Conservation (phyloP, 2,797 vertebrate genomes). For the Bradypodion ventrale region DNA sequence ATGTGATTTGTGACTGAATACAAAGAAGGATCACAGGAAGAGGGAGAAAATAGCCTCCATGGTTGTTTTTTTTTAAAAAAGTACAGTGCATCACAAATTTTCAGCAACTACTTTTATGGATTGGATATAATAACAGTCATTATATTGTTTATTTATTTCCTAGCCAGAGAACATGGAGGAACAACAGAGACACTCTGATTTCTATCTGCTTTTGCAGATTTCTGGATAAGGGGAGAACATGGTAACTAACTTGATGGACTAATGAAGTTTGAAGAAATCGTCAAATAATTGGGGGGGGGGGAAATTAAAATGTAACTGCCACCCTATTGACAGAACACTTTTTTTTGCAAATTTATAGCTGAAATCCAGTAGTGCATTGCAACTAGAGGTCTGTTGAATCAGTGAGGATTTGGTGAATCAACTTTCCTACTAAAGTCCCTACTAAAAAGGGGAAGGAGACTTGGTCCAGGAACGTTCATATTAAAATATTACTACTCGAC, state of each 20-base stretch:
- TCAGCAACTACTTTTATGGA: neutral
- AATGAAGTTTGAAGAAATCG: neutral
- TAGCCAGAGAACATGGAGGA: neutral
- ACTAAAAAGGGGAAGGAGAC: too few relatives aligned
- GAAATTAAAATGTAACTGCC: too few relatives aligned
- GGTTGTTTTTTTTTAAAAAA: neutral
- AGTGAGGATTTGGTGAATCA: too few relatives aligned
- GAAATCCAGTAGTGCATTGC: too few relatives aligned
- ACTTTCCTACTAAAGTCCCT: too few relatives aligned
- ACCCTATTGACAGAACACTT: too few relatives aligned
- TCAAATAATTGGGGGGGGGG: too few relatives aligned
- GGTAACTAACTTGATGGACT: neutral
- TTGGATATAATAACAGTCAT: neutral
- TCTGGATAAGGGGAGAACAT: neutral
- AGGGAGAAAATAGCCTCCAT: neutral
- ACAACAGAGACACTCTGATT: neutral
- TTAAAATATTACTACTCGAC: too few relatives aligned
- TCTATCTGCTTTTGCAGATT: neutral
- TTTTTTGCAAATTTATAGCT: too few relatives aligned
- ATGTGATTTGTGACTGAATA: constrained; percentile 29
- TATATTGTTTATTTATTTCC: neutral
- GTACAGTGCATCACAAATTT: neutral
- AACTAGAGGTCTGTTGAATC: too few relatives aligned
- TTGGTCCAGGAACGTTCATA: too few relatives aligned
- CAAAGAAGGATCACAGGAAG: constrained; percentile 23